Percentiles rank a stretch among this genome's conserved stretches.
Evolutionary conservation across 2,113 vertebrate species (phyloP).

Genomic region (Oceanites oceanicus): DNA sequence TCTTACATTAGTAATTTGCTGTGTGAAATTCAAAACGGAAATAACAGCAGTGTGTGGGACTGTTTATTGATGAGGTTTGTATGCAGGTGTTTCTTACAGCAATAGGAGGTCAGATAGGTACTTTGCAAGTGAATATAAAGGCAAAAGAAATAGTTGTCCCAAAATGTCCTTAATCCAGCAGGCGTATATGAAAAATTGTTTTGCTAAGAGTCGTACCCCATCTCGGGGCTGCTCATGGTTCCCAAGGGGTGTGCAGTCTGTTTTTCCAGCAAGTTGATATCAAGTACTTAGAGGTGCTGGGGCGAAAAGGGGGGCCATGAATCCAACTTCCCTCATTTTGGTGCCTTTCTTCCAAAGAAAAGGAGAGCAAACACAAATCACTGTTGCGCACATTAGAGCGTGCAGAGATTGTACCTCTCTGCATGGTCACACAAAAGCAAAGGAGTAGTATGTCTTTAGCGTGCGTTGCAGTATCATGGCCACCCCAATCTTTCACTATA

Average conservation of each 20-base stretch:
- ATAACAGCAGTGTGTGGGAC: neutral
- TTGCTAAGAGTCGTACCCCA: neutral
- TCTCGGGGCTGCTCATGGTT: rapidly evolving
- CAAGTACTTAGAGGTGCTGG: neutral
- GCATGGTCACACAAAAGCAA: rapidly evolving
- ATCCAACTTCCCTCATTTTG: neutral
- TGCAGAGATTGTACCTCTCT: neutral
- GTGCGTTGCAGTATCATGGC: no score
- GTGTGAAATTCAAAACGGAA: neutral
- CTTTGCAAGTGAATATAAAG: neutral
- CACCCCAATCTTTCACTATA: rapidly evolving
- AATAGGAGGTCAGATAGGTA: neutral
- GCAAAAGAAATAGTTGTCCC: neutral
- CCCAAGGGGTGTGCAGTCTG: neutral
- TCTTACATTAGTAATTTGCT: neutral
- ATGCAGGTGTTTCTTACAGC: neutral
- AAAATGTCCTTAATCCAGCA: neutral
- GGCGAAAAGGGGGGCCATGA: rapidly evolving
- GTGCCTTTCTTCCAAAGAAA: neutral
- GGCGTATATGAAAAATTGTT: neutral
- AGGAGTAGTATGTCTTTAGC: neutral
- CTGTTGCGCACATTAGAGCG: rapidly evolving
- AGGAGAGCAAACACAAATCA: neutral
- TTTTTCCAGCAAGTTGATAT: neutral
- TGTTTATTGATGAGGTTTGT: neutral